Evolutionary conservation across 2,888 invertebrate species (phyloP), one percentile per base, ranked within the genome.

Genomic region (Melanchra persicariae): DNA sequence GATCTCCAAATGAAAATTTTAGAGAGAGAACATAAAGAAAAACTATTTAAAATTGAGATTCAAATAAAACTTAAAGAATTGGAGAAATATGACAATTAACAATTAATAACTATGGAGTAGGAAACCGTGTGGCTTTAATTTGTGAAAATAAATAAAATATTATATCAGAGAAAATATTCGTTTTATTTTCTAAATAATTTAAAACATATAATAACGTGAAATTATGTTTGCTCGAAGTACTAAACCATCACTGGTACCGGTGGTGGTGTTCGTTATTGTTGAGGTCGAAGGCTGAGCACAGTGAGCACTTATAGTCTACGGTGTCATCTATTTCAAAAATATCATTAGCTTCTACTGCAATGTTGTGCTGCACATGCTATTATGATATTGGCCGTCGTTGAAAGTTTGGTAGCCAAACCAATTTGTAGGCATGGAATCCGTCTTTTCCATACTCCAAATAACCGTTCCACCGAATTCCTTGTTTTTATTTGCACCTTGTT

Each of bases 391-490:
- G 43, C 43, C 15, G 43, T 43, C 15, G 43, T 43, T 3, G 43
- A 45, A 4, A 45, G 45, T 45, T 45, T 45, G 26, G 45, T 59
- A 9, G 59, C 26, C 9, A 59, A 45, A 30, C 58, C 58, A 24
- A 43, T 43, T 43, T 58, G 58, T 58, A 43, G 7, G 43, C 58
- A 58, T 58, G 58, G 58, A 58, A 58, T 43, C 24, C 55, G 34
- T 55, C 55, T 55, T 55, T 55, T 55, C 55, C 55, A 40, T 57
- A 40, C 58, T 51, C 51, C 51, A 58, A 58, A 47, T 60, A 60
- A 60, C 4, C 45, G 45, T 60, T 60, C 59, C 3, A 26, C 45
- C 5, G 59, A 60, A 30, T 60, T 60, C 15, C 45, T 60, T 45
- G 26, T 7, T 59, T 59, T 59, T 45, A 59, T 59, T 59, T 45